Percentiles rank a stretch among this genome's conserved stretches.
Evolutionary conservation across 2,113 vertebrate species (phyloP).

Genomic region (Ardeotis arabs): DNA sequence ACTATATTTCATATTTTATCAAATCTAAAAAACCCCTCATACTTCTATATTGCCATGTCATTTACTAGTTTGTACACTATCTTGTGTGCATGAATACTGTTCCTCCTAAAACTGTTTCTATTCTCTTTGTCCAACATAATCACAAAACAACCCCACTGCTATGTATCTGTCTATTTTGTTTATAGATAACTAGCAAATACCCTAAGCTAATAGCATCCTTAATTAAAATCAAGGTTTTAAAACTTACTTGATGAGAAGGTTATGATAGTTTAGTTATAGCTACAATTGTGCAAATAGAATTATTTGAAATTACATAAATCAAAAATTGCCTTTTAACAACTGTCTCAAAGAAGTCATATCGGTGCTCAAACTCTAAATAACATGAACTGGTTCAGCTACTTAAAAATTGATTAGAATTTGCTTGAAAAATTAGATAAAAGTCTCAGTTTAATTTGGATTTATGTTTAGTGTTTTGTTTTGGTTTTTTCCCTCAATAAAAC

Average conservation of each 20-base stretch:
- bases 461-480: fast-evolving
- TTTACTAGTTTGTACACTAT: background rate
- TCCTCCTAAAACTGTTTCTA: background rate
- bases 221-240: background rate
- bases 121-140: background rate
- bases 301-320: background rate
- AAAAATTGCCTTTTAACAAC: background rate
- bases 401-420: background rate
- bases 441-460: background rate
- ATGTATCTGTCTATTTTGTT: background rate
- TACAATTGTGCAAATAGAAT: background rate
- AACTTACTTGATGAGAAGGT: background rate
- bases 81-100: background rate
- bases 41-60: background rate
- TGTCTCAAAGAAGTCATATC: background rate
- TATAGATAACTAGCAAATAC: background rate
- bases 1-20: background rate
- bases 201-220: background rate
- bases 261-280: background rate
- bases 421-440: background rate
- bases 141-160: fast-evolving
- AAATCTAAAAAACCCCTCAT: background rate
- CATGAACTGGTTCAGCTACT: background rate
- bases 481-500: background rate
- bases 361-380: background rate